phyloP scores from a whole-genome alignment of 1,140 invertebrate species.

The Eurosta solidaginis region DNA sequence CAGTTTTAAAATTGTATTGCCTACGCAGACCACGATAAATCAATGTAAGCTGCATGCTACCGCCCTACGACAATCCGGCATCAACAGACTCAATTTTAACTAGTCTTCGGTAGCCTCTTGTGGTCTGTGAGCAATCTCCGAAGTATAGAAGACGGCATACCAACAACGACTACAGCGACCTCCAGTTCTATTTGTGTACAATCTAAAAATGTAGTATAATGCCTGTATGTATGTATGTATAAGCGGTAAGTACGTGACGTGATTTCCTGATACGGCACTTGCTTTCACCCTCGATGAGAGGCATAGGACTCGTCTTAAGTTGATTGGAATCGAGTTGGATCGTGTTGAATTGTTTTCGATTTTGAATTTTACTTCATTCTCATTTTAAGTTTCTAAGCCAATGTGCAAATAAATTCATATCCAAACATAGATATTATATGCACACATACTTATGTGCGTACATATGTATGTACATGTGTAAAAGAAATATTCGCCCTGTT shows the following conservation, averaged over 20 bases:
- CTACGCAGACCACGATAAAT: conserved; percentile 29
- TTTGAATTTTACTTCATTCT: conserved; percentile 12
- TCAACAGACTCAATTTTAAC: background rate
- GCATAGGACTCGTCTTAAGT: background rate
- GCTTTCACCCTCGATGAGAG: background rate
- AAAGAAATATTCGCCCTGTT: too few relatives aligned
- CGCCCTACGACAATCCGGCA: background rate
- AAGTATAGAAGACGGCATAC: background rate
- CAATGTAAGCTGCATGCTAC: conserved; percentile 23
- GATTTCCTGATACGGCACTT: background rate
- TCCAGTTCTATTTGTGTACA: background rate
- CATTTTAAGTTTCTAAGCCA: conserved; percentile 19
- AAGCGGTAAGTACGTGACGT: conserved; percentile 4
- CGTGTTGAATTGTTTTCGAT: conserved; percentile 5
- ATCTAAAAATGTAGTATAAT: background rate
- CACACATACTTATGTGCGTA: background rate
- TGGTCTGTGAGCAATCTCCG: background rate
- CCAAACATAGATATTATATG: background rate
- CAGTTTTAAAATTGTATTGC: conserved; percentile 31
- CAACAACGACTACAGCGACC: background rate
- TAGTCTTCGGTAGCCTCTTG: background rate
- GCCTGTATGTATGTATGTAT: background rate
- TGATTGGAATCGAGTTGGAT: conserved; percentile 24
- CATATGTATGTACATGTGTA: background rate
- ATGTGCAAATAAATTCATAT: conserved; percentile 16